A percentile compares a stretch with the other conserved stretches of the same genome.
phyloP scores from a whole-genome alignment of 2,888 invertebrate species.

The Hirtodrosophila trivittata region DNA sequence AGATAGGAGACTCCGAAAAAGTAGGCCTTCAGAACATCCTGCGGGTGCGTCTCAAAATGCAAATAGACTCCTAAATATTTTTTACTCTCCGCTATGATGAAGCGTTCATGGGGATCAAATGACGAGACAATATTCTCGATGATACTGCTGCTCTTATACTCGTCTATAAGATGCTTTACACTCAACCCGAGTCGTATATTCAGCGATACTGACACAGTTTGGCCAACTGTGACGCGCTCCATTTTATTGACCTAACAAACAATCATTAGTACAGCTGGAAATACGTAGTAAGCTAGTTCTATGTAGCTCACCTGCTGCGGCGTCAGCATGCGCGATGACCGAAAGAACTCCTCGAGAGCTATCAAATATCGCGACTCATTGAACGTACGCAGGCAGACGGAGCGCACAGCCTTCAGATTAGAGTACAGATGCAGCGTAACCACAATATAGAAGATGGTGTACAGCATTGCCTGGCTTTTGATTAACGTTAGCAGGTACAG shows the following conservation, averaged over 20 bases:
- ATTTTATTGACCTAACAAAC: constrained; percentile 85
- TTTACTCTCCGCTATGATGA: constrained; percentile 83
- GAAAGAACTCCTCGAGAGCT: constrained; percentile 88
- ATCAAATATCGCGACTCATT: constrained; percentile 91
- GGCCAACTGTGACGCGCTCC: constrained; percentile 89
- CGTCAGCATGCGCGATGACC: constrained; percentile 86
- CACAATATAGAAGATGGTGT: constrained; percentile 89
- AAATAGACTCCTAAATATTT: constrained; percentile 83
- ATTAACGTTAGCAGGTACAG: constrained; percentile 89
- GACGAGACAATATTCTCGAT: constrained; percentile 83
- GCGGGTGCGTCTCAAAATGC: constrained; percentile 83
- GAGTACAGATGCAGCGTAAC: constrained; percentile 92
- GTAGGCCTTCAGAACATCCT: constrained; percentile 83
- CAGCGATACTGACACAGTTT: constrained; percentile 84
- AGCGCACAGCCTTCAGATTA: constrained; percentile 94
- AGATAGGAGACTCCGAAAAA: constrained; percentile 84
- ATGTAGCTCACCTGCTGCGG: constrained; percentile 86
- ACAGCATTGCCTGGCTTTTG: constrained; percentile 86
- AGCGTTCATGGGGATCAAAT: constrained; percentile 83
- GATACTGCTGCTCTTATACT: constrained; percentile 82
- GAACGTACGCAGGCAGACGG: constrained; percentile 91
- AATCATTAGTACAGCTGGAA: not conserved
- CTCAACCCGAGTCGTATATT: constrained; percentile 82
- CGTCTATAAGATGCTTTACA: constrained; percentile 82
- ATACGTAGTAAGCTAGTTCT: too few species aligned